Percentiles rank a stretch among this genome's conserved stretches.
These are phyloP conservation scores for Chrysocyon brachyurus DNA, from an alignment of 2,797 vertebrate species.

Conservation along the genomic window DNA sequence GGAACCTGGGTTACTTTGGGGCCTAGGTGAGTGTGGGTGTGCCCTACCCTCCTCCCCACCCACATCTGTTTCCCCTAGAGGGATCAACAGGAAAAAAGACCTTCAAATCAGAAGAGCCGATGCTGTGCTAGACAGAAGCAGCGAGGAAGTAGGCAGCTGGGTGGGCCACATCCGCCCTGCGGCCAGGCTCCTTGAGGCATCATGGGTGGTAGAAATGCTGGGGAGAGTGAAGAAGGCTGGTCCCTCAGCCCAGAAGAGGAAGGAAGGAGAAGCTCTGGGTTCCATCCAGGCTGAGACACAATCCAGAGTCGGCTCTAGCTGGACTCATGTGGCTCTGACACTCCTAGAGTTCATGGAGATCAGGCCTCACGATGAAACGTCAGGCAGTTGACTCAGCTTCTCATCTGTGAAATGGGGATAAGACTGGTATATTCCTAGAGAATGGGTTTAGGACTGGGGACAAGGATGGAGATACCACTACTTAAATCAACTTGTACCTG, in stretches of 20 bases:
- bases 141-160: slow-evolving; percentile 67
- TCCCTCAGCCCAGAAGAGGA: not conserved
- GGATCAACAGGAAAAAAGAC: slow-evolving; percentile 49
- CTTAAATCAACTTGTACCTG: not conserved
- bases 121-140: slow-evolving; percentile 23
- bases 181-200: not conserved
- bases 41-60: not conserved
- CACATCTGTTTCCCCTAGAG: slow-evolving; percentile 68
- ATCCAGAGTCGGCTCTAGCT: not conserved
- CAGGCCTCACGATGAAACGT: not conserved
- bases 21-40: not conserved
- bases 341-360: not conserved
- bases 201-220: not conserved
- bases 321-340: not conserved
- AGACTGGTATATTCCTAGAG: not conserved
- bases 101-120: not conserved
- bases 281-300: not conserved
- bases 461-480: not conserved
- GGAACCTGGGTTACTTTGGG: slow-evolving; percentile 3
- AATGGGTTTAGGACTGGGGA: not conserved
- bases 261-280: not conserved
- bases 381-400: not conserved
- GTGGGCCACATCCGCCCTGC: slow-evolving; percentile 68
- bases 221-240: not conserved
- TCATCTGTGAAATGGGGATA: not conserved